Evolutionary conservation across 2,888 invertebrate species (phyloP), one percentile per base, ranked within the genome.

Genomic region (Amphipyra tragopoginis): DNA sequence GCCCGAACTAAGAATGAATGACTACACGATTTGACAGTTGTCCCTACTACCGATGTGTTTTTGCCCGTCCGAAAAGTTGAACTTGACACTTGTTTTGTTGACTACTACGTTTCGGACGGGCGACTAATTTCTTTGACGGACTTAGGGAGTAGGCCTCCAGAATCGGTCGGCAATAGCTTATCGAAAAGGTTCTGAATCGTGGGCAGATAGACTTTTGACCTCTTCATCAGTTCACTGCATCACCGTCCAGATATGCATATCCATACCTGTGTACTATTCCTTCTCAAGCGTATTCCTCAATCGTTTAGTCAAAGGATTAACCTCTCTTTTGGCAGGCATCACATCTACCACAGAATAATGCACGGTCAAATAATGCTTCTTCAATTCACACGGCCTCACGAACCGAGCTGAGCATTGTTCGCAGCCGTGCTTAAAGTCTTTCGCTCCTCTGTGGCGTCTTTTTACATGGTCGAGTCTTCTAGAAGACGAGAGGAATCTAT

Each of bases 401-500:
- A 94, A 95, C 4, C 88, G 81, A 0, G 93, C 91, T 0, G 83
- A 66, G 58, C 95, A 95, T 40, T 85, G 62, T 0, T 84, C 82
- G 40, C 95, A 95, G 0, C 74, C 86, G 40, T 93, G 91, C 0
- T 87, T 83, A 79, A 89, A 84, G 0, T 90, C 89, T 21, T 84
- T 83, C 0, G 79, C 61, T 11, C 83, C 84, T 53, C 84, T 86
- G 47, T 94, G 93, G 13, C 85, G 82, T n/a, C 93, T 72, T 61
- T 93, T 93, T 0, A 90, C 76, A 45, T 94, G 94, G 49, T 94
- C 94, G 11, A 89, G 40, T 4, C 93, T 78, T 51, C 93, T 79
- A 0, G 93, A 93, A 10, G 93, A 83, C 0, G 93, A 93, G 0
- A 93, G 82, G 62, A 93, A 94, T 11, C 84, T 78, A 0, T 93